phyloP scores from a whole-genome alignment of 2,888 invertebrate genomes.

The Cremastinae sp. region DNA sequence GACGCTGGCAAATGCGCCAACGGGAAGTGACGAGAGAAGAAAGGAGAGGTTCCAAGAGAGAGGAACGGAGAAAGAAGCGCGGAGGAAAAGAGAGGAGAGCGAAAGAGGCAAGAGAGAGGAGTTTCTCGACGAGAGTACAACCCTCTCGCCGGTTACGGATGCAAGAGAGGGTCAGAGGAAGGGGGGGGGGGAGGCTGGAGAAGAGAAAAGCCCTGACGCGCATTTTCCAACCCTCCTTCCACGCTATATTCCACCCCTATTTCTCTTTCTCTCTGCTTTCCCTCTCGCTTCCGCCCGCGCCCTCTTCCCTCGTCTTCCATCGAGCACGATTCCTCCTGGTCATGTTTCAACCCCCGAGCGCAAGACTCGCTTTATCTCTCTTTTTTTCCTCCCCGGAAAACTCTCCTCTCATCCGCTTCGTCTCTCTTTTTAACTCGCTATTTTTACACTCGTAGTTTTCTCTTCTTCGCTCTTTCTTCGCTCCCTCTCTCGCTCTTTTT shows the following conservation, averaged over 20 bases:
- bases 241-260: conserved; percentile 33
- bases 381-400: conserved; percentile 34
- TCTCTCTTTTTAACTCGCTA: conserved; percentile 47
- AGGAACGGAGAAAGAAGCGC: conserved; percentile 3
- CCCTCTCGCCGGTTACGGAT: conserved; percentile 44
- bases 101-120: conserved; percentile 35
- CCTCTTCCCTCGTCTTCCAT: conserved; percentile 27
- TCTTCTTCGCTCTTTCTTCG: no score
- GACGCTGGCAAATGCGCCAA: conserved; percentile 73
- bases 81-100: no score
- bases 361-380: conserved; percentile 42
- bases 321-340: conserved; percentile 42
- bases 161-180: conserved; percentile 41
- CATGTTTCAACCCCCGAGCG: conserved; percentile 40
- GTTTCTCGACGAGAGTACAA: conserved; percentile 43
- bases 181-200: conserved; percentile 40
- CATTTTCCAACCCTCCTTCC: conserved; percentile 60
- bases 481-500: conserved; percentile 54
- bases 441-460: conserved; percentile 44
- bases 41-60: neutral
- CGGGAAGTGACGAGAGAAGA: neutral
- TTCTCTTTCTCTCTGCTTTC: conserved; percentile 30
- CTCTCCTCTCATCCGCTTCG: conserved; percentile 45
- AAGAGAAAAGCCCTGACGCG: conserved; percentile 52
- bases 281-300: conserved; percentile 30